phyloP scores from a whole-genome alignment of 2,797 vertebrate genomes.

The Phaenicophaeus curvirostris region DNA sequence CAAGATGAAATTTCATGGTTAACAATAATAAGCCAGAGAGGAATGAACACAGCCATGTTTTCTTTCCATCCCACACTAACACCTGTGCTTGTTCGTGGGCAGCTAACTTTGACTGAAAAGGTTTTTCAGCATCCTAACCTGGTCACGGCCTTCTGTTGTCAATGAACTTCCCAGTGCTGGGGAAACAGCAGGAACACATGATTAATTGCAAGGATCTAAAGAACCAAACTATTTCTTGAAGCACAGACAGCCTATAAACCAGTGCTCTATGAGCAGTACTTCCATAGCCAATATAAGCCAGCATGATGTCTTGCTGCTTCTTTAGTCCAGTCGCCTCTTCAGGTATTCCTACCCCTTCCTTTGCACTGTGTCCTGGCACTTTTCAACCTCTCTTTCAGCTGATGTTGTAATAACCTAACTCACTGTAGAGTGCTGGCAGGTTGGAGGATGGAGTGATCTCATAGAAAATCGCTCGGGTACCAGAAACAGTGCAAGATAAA shows the following conservation, averaged over 20 bases:
- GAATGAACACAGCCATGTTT: not conserved
- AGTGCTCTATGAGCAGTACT: not conserved
- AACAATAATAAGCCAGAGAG: not conserved
- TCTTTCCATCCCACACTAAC: not conserved
- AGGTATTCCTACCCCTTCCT: not conserved
- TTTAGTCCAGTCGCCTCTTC: not conserved
- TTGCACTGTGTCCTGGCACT: not conserved
- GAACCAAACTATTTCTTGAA: not conserved
- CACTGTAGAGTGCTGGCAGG: not conserved
- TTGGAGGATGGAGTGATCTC: not conserved
- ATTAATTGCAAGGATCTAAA: not conserved
- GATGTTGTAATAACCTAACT: not conserved
- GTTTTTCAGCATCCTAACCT: not conserved
- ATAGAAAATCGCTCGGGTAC: not conserved
- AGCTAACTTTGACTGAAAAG: not conserved
- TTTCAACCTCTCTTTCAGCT: not conserved
- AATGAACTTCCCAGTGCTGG: not conserved
- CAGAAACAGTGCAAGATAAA: not conserved
- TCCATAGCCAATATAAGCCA: not conserved
- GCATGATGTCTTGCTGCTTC: not conserved
- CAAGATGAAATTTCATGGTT: not conserved
- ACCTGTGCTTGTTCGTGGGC: not conserved
- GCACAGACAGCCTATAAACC: not conserved
- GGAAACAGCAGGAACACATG: not conserved
- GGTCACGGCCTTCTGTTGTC: not conserved